A percentile compares a stretch with the other conserved stretches of the same genome.
Evolutionary conservation across 2,888 invertebrate genomes (phyloP).

Genomic region (Drosophila hamatofila): DNA sequence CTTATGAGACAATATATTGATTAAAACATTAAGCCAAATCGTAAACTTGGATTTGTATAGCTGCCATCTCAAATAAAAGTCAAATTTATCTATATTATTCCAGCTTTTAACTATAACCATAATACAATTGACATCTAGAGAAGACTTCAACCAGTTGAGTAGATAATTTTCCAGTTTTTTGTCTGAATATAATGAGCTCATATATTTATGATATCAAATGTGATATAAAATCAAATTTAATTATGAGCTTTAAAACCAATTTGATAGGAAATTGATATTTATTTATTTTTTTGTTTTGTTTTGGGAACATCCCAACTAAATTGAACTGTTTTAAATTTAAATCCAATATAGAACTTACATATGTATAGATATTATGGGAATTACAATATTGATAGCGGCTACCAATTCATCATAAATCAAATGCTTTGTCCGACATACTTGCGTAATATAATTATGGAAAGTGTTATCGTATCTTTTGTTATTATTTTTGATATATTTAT

Average conservation of each 20-base stretch:
- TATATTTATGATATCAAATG: slow-evolving; percentile 9
- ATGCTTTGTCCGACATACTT: slow-evolving; percentile 19
- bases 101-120: not conserved
- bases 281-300: not conserved
- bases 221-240: slow-evolving; percentile 3
- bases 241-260: slow-evolving; percentile 48
- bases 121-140: slow-evolving; percentile 29
- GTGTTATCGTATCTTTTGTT: slow-evolving; percentile 34
- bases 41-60: not conserved
- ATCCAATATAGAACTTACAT: slow-evolving; percentile 19
- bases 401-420: slow-evolving; percentile 39
- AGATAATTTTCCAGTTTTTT: slow-evolving; percentile 1
- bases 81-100: not conserved
- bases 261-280: slow-evolving; percentile 21
- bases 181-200: slow-evolving; percentile 17
- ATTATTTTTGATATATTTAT: slow-evolving; percentile 38
- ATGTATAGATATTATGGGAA: slow-evolving; percentile 7
- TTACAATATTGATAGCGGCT: slow-evolving; percentile 26
- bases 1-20: slow-evolving; percentile 27
- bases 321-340: not conserved
- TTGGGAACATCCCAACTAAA: not conserved
- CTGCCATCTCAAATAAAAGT: slow-evolving; percentile 1
- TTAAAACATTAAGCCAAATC: slow-evolving; percentile 22
- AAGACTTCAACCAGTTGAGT: slow-evolving; percentile 23
- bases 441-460: slow-evolving; percentile 27